Percentiles rank a stretch among this genome's conserved stretches.
phyloP scores from a whole-genome alignment of 2,113 vertebrate species.

The Rhinopomastus cyanomelas region DNA sequence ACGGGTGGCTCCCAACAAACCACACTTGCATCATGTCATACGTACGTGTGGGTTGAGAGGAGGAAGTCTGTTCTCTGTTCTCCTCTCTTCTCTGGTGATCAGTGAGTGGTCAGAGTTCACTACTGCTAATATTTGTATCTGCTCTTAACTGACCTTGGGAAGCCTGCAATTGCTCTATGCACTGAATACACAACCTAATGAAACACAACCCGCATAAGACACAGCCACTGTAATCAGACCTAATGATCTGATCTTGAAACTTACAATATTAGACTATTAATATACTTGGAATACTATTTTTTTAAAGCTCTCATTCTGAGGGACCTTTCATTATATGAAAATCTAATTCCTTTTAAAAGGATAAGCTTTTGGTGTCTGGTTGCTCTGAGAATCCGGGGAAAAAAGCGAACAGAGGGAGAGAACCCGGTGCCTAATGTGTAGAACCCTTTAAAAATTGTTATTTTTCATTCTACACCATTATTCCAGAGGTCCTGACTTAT shows the following conservation, averaged over 20 bases:
- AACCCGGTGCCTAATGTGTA: neutral
- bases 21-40: rapidly evolving
- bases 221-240: neutral
- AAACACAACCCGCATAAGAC: neutral
- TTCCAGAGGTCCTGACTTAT: neutral
- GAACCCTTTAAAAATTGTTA: neutral
- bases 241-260: neutral
- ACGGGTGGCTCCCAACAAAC: rapidly evolving
- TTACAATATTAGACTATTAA: neutral
- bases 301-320: neutral
- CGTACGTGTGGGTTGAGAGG: neutral
- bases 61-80: neutral
- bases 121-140: neutral
- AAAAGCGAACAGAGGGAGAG: neutral
- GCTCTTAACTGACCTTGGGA: neutral
- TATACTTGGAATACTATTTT: neutral
- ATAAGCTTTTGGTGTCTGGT: neutral
- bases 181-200: neutral
- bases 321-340: neutral
- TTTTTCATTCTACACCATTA: neutral
- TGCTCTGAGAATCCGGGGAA: neutral
- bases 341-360: neutral
- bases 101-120: neutral
- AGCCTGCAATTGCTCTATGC: neutral
- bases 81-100: neutral